Conservation (phyloP, 92 coral and sea anemone genomes). For the Epizoanthus stellaris region DNA sequence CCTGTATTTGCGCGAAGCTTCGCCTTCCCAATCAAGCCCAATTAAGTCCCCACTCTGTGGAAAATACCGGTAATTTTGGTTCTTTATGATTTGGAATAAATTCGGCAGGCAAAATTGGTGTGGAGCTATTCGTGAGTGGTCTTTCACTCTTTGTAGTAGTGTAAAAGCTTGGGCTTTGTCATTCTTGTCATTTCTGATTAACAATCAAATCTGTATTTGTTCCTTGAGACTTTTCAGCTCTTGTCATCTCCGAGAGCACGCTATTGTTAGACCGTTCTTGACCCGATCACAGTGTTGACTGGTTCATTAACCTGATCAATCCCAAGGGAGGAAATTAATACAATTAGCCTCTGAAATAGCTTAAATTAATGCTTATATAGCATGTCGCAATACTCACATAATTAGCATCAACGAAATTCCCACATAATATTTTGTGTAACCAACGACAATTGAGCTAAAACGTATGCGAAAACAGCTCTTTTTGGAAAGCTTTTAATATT, state of each 20-base stretch:
- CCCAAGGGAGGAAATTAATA: constrained; percentile 70
- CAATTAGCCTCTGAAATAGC: constrained; percentile 61
- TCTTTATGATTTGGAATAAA: neutral
- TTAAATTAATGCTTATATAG: constrained; percentile 13
- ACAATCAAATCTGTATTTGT: neutral
- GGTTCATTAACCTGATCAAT: constrained; percentile 51
- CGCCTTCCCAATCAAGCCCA: neutral
- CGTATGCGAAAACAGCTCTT: constrained; percentile 12
- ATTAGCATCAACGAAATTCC: neutral
- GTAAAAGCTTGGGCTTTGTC: neutral
- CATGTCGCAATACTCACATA: neutral
- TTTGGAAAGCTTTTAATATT: constrained; percentile 37
- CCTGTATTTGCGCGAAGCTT: constrained; percentile 26
- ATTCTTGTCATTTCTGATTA: neutral
- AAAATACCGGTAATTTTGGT: constrained; percentile 1
- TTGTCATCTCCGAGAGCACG: constrained; percentile 33
- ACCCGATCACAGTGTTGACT: constrained; percentile 61
- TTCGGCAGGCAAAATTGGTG: constrained; percentile 4
- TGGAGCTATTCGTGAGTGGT: constrained; percentile 5
- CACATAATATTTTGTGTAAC: constrained; percentile 9
- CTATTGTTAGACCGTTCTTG: constrained; percentile 16
- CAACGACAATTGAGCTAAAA: neutral
- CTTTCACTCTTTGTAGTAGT: neutral
- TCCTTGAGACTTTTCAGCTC: constrained; percentile 7
- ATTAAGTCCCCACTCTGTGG: neutral